Evolutionary conservation across 2,797 vertebrate genomes (phyloP), one percentile per base, ranked within the genome.

Genomic region (Dicrostonyx torquatus): DNA sequence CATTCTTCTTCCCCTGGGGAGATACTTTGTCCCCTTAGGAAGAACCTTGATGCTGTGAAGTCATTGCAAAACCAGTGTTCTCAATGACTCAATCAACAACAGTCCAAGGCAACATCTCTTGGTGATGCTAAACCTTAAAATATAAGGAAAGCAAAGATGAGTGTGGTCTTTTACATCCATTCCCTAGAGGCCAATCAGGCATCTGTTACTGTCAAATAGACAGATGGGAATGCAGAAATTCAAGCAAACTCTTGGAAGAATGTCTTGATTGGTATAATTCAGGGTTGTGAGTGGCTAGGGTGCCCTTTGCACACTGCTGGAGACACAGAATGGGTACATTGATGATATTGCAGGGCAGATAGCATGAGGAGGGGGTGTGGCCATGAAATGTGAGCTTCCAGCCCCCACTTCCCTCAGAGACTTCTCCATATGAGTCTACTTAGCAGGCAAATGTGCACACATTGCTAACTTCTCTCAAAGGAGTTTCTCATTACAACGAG

Each of bases 121-220:
- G 53, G 13, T n/a, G 55, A 93, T 72, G 55, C 29, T 87, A 77
- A 72, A 43, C 26, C 83, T 76, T 48, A 78, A 79, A 70, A 50
- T 82, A 45, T 24, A 14, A 85, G 66, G 58, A 84, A 66, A 34
- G 13, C 34, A 87, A 45, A 64, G 55, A 5, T 58, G 58, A 80
- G 6, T 26, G 45, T 82, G n/a, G 15, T 20, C 43, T 15, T 58
- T 76, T 68, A 17, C 12, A 17, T 40, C 62, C 24, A 83, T 68
- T 80, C 76, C n/a, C 43, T 86, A 72, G 53, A 91, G 13, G 86
- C 68, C 68, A 73, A 82, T 89, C 77, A 91, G 72, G 55, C 11
- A 31, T 26, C 14, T 78, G 4, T 68, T 60, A 86, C 13, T 87
- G 45, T 34, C 86, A 90, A 76, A 34, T 48, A 77, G 20, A 8